These are phyloP conservation scores for Enteromius anoplus DNA, from an alignment of 2,797 vertebrate genomes.

Conservation along the genomic window DNA sequence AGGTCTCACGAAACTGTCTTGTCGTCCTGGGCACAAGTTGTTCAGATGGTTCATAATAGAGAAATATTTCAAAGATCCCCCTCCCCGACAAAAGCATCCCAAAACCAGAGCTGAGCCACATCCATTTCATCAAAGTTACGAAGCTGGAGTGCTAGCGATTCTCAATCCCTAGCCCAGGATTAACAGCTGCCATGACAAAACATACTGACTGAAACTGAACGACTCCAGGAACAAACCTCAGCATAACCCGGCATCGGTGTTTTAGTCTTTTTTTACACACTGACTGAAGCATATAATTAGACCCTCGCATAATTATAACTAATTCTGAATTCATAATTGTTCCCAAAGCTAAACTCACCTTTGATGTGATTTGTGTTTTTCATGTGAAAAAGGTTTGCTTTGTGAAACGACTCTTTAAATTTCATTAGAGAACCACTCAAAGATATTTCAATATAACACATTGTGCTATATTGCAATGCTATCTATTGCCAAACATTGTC, in stretches of 20 bases:
- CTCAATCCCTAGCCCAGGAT: background rate
- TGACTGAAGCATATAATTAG: background rate
- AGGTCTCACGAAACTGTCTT: conserved; percentile 71
- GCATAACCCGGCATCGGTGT: background rate
- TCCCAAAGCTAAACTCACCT: background rate
- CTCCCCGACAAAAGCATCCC: conserved; percentile 47
- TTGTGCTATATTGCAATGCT: too few relatives aligned
- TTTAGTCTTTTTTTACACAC: background rate
- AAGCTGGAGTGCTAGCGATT: background rate
- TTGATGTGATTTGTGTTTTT: background rate
- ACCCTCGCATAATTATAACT: background rate
- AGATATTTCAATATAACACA: background rate
- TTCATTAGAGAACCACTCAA: background rate
- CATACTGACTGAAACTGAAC: conserved; percentile 22
- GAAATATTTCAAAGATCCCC: conserved; percentile 50
- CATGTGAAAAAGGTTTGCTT: background rate
- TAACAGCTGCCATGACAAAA: background rate
- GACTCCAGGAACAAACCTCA: background rate
- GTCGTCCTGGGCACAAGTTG: conserved; percentile 76
- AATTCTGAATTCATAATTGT: background rate
- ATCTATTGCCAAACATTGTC: background rate
- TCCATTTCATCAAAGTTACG: conserved; percentile 20
- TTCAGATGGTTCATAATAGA: conserved; percentile 65
- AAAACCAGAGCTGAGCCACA: conserved; percentile 29
- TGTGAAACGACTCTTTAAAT: background rate